Base-by-base conservation (phyloP, 2,888 invertebrate species). In the Microdon myrmicae region DNA sequence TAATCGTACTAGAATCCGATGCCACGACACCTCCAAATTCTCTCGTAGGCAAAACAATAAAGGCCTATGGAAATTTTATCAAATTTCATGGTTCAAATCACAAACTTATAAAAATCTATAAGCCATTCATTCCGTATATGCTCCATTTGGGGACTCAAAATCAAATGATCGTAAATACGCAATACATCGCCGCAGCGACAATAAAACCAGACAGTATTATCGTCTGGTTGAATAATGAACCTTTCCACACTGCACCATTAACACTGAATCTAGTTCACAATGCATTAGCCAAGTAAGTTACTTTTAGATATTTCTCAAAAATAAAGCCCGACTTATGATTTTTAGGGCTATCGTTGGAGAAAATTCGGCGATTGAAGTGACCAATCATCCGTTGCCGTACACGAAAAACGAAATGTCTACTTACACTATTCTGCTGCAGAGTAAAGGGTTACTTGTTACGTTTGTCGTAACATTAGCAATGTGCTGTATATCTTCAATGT, bases 221-320 rank as follows among this genome's bases (percentile, higher is more conserved):
- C 0, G 89, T 86, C 0, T 87, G 88, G 85, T 89, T 91, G 77
- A 92, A 92, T 72, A 90, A 90, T 74, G 88, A 90, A 72, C 89
- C 90, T 0, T 87, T 85, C 71, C 92, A 93, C 73, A 85, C 87
- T 34, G 85, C 88, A 0, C 87, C 89, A 0, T 81, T 87, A 0
- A 82, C 90, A 0, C 75, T 92, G 3, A 84, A 86, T 34, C 75
- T 86, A 8, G 78, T 87, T 1, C 84, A 90, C 70, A 83, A 85
- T 55, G 85, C 89, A 0, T 74, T 90, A 25, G 81, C 88, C 1
- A 82, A 80, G 68, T 74, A 55, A 68, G 70, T n/a, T n/a, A n/a
- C n/a, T n/a, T n/a, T n/a, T n/a, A n/a, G n/a, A n/a, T n/a, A n/a
- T n/a, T n/a, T n/a, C n/a, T n/a, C n/a, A n/a, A n/a, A n/a, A n/a